phyloP scores from a whole-genome alignment of 2,888 invertebrate genomes.

The Phyllotreta cruciferae region DNA sequence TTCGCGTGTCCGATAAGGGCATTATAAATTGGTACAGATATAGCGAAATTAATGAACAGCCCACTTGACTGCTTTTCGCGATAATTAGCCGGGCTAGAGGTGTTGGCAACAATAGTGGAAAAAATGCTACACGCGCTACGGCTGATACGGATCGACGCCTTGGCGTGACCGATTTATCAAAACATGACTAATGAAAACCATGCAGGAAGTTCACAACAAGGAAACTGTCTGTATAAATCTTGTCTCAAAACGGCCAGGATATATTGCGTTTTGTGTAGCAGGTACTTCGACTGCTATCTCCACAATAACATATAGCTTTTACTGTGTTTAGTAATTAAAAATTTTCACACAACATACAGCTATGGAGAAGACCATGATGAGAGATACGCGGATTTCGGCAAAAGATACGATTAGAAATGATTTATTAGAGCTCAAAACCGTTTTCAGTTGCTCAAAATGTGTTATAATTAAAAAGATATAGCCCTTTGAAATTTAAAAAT shows the following conservation, averaged over 20 bases:
- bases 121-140: constrained; percentile 33
- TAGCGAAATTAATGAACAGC: constrained; percentile 39
- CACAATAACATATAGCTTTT: background rate
- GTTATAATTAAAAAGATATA: no score
- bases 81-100: constrained; percentile 36
- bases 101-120: constrained; percentile 33
- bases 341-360: no score
- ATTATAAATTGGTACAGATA: constrained; percentile 44
- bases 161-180: constrained; percentile 37
- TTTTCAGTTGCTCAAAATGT: no score
- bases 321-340: background rate
- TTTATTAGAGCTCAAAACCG: no score
- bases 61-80: constrained; percentile 35
- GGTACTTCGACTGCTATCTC: background rate
- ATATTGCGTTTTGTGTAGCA: constrained; percentile 1
- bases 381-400: no score
- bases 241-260: constrained; percentile 15
- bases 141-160: constrained; percentile 30
- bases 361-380: no score
- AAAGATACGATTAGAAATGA: no score
- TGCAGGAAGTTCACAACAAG: constrained; percentile 35
- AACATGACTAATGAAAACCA: constrained; percentile 39
- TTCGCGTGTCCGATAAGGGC: constrained; percentile 22
- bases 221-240: constrained; percentile 39
- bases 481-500: no score